Evolutionary conservation across 1,140 invertebrate species (phyloP), one percentile per base, ranked within the genome.

Genomic region (Zaprionus capensis): DNA sequence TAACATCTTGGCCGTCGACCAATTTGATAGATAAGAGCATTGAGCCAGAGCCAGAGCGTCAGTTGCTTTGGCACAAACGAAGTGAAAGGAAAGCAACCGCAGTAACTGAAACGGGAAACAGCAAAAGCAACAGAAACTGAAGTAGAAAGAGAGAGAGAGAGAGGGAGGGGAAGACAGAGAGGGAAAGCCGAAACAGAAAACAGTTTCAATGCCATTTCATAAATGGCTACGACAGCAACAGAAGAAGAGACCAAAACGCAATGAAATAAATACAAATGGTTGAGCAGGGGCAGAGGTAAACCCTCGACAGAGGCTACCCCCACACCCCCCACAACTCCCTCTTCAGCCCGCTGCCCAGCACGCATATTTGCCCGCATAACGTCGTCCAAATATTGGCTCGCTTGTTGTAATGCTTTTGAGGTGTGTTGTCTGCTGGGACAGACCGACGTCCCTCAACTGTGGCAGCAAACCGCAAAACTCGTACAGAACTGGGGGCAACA

Each of bases 121-220:
- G 28, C n/a, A 59, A 34, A 34, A 59, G 28, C 20, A 46, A 46
- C 41, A 46, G n/a, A 17, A 46, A 46, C 15, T 46, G n/a, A 9
- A 46, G 41, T 46, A 28, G 26, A 66, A 44, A 34, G 12, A 17
- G n/a, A 46, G 17, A 6, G 6, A 41, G 17, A 14, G 15, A 34
- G 17, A 14, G 2, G 7, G 12, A 14, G 63, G 20, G 1, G 4
- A 49, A 7, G 31, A 64, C 12, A 14, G 46, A 49, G 17, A 20
- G 15, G 11, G 26, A 63, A 62, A 71, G n/a, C 12, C 7, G 34
- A 67, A 68, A 55, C 56, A 69, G 67, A 69, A 38, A 84, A 82
- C 76, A 56, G 81, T 88, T 88, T 90, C 84, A 88, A 88, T 88
- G 84, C 80, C 84, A 88, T 84, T 87, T 88, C 84, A 87, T 87